These are phyloP conservation scores for Pelecanoides urinatrix DNA, from an alignment of 2,113 vertebrate genomes.

Conservation along the genomic window DNA sequence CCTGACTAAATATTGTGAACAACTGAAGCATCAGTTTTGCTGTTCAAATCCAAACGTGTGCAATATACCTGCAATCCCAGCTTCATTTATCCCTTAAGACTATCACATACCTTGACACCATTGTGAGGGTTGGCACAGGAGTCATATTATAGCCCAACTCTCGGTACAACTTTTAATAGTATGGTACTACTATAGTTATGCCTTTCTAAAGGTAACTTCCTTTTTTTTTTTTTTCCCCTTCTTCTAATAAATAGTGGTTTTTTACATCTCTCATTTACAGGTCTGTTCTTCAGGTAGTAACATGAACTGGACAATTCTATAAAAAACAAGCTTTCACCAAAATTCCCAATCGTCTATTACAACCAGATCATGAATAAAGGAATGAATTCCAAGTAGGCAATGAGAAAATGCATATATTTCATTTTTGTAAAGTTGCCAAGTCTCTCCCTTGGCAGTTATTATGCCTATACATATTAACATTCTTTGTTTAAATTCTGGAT, in stretches of 20 bases:
- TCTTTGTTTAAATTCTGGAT: background rate
- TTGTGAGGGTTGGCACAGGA: background rate
- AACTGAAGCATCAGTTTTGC: background rate
- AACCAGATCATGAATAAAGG: background rate
- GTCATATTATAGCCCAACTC: background rate
- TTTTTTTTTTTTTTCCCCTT: background rate
- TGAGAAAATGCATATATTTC: background rate
- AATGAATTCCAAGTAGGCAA: background rate
- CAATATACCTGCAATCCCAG: background rate
- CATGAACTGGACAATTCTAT: background rate
- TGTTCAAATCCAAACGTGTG: background rate
- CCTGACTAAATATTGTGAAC: background rate
- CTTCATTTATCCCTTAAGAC: slow-evolving; percentile 2
- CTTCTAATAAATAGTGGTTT: background rate
- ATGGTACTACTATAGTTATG: background rate
- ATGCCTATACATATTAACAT: background rate
- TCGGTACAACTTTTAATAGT: background rate
- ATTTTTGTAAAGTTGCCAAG: background rate
- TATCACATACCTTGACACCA: background rate
- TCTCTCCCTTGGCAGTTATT: background rate
- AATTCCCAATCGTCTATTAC: background rate
- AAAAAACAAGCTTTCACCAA: slow-evolving; percentile 1
- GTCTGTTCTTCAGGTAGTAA: background rate
- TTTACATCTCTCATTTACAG: background rate
- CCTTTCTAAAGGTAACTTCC: background rate